Base-by-base conservation (phyloP, 2,888 invertebrate species). In the Monoplex corrugatus region DNA sequence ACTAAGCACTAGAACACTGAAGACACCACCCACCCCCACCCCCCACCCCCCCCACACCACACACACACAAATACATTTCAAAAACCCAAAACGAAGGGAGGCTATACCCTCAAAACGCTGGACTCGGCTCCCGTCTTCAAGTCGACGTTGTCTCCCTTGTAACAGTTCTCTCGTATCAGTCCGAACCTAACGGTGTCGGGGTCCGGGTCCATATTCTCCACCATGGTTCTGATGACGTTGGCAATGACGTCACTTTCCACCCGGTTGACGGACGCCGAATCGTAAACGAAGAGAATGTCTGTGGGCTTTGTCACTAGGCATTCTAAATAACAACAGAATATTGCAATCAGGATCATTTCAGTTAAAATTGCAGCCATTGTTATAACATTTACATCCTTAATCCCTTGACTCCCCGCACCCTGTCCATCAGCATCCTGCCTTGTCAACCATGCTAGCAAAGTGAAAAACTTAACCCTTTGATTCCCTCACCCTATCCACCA, bases 261-360 rank as follows among this genome's bases (percentile, higher is more conserved):
- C 23, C 43, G 57, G 38, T 28, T 88, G 82, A 88, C 88, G 43
- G 83, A 80, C 16, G 88, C 88, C 2, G 43, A 50, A 84, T 91
- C 91, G 38, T 91, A 91, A n/a, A 91, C 87, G 40, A 91, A 91
- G 16, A 91, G 32, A 23, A 89, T 78, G 63, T 91, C 91, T 0
- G 90, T 87, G 2, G 83, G 86, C 38, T 38, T 13, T 13, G 13
- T n/a, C n/a, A 84, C 35, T 28, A 83, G 88, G 38, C 38, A 82
- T n/a, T 87, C 86, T 85, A 87, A 3, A 68, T 28, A 75, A 8
- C n/a, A n/a, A n/a, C n/a, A n/a, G n/a, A n/a, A n/a, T n/a, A n/a
- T 19, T 16, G 23, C 16, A 16, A 63, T n/a, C n/a, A n/a, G n/a
- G n/a, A n/a, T n/a, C n/a, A n/a, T n/a, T n/a, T n/a, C n/a, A n/a